Conservation (phyloP, 2,888 invertebrate genomes). For the Meteorus colon region DNA sequence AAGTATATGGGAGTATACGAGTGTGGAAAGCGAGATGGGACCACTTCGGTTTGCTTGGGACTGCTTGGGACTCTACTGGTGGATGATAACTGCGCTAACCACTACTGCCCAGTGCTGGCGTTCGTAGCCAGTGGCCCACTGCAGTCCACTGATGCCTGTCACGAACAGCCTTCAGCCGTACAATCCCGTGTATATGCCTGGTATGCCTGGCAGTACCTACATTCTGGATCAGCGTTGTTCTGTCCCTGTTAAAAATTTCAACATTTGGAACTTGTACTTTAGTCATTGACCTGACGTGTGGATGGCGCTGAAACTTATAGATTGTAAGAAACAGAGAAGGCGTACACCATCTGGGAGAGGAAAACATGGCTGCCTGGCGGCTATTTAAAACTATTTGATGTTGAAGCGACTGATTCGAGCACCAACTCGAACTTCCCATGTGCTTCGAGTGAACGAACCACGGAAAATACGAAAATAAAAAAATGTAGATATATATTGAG, state of each 20-base stretch:
- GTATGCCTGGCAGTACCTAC: conserved; percentile 30
- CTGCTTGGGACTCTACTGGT: no score
- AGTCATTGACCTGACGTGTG: conserved; percentile 62
- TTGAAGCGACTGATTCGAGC: no score
- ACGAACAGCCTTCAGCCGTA: conserved; percentile 33
- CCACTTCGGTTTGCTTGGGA: neutral
- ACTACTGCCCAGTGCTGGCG: neutral
- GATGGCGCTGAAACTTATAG: conserved; percentile 58
- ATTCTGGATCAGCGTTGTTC: conserved; percentile 45
- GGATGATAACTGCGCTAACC: no score
- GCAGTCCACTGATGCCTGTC: conserved; percentile 19
- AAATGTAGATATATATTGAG: no score
- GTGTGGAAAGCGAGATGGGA: neutral
- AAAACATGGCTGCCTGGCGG: no score
- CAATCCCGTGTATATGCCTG: conserved; percentile 46
- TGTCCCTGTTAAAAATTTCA: conserved; percentile 53
- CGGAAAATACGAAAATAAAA: no score
- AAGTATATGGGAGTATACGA: neutral
- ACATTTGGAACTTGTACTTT: conserved; percentile 56
- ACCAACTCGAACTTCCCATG: no score
- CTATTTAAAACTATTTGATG: no score
- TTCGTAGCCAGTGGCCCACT: neutral
- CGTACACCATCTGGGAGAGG: no score
- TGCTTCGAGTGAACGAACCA: no score
- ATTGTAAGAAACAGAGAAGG: conserved; percentile 10